Percentiles rank a stretch among this genome's conserved stretches.
These are phyloP conservation scores for Antheraea pernyi DNA, from an alignment of 1,140 invertebrate genomes.

Conservation along the genomic window DNA sequence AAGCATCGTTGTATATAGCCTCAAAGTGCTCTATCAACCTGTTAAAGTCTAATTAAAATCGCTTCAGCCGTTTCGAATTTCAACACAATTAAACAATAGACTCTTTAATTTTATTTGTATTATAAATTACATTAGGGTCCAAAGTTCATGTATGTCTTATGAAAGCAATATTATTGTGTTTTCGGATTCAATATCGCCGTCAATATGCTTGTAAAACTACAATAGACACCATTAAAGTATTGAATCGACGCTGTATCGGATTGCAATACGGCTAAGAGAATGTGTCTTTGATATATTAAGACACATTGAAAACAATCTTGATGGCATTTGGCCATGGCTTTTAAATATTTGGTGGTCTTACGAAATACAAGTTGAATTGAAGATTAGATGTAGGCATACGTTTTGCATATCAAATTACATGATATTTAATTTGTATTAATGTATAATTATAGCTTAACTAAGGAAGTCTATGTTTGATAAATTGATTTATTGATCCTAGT, in stretches of 20 bases:
- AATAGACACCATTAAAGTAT: background rate
- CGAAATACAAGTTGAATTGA: slow-evolving; percentile 45
- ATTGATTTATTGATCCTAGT: background rate
- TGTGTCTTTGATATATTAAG: slow-evolving; percentile 48
- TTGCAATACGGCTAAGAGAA: slow-evolving; percentile 43
- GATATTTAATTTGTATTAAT: background rate
- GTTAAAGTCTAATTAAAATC: no score
- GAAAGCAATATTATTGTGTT: background rate
- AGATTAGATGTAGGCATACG: slow-evolving; percentile 35
- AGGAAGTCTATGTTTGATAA: background rate
- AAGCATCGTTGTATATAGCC: no score
- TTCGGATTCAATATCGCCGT: background rate
- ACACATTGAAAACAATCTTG: slow-evolving; percentile 54
- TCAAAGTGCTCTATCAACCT: no score
- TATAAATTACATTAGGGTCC: no score
- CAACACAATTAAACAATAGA: no score
- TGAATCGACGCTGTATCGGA: slow-evolving; percentile 6
- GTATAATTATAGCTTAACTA: slow-evolving; percentile 2
- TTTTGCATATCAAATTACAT: slow-evolving; percentile 3
- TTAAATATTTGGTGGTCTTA: slow-evolving; percentile 45
- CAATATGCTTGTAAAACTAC: slow-evolving; percentile 17
- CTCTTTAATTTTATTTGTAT: no score
- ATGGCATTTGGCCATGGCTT: slow-evolving; percentile 60
- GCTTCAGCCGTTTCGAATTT: no score
- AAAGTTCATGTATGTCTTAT: no score